Percentiles rank a stretch among this genome's conserved stretches.
phyloP scores from a whole-genome alignment of 2,797 vertebrate species.

The Enteromius mattozi region DNA sequence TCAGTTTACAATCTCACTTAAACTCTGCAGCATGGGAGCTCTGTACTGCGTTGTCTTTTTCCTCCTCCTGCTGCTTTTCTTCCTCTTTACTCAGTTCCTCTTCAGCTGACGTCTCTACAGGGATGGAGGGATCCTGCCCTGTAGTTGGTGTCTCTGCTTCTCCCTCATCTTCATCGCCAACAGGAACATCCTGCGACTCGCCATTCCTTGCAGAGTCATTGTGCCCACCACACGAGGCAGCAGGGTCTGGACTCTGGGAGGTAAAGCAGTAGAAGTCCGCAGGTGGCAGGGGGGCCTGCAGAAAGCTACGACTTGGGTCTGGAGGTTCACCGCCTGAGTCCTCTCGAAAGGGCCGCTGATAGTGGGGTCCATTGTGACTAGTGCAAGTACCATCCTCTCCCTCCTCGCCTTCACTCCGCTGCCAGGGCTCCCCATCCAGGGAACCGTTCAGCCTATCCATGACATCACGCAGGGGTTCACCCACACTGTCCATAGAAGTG shows the following conservation, averaged over 20 bases:
- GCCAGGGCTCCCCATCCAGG: slow-evolving; percentile 78
- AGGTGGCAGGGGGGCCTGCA: slow-evolving; percentile 81
- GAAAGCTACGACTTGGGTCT: slow-evolving; percentile 76
- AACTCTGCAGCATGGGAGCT: slow-evolving; percentile 90
- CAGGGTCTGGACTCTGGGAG: slow-evolving; percentile 89
- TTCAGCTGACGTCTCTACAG: slow-evolving; percentile 52
- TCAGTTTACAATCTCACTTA: slow-evolving; percentile 77
- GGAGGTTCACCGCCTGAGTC: slow-evolving; percentile 82
- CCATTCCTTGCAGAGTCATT: slow-evolving; percentile 93
- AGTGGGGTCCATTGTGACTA: slow-evolving; percentile 57
- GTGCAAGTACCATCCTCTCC: neutral
- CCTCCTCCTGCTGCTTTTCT: slow-evolving; percentile 74
- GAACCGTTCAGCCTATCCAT: slow-evolving; percentile 86
- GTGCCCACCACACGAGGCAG: slow-evolving; percentile 89
- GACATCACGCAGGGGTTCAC: slow-evolving; percentile 88
- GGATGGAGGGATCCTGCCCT: slow-evolving; percentile 67
- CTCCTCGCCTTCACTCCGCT: slow-evolving; percentile 47
- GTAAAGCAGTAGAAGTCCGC: slow-evolving; percentile 92
- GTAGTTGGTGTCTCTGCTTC: slow-evolving; percentile 68
- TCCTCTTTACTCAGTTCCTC: slow-evolving; percentile 61
- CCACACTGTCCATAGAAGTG: slow-evolving; percentile 90
- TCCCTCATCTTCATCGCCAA: slow-evolving; percentile 86
- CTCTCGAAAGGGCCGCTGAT: slow-evolving; percentile 93
- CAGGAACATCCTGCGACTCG: slow-evolving; percentile 88
- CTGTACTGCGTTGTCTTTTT: slow-evolving; percentile 77